Conservation (phyloP, 1,140 invertebrate genomes). For the Belonocnema kinseyi region DNA sequence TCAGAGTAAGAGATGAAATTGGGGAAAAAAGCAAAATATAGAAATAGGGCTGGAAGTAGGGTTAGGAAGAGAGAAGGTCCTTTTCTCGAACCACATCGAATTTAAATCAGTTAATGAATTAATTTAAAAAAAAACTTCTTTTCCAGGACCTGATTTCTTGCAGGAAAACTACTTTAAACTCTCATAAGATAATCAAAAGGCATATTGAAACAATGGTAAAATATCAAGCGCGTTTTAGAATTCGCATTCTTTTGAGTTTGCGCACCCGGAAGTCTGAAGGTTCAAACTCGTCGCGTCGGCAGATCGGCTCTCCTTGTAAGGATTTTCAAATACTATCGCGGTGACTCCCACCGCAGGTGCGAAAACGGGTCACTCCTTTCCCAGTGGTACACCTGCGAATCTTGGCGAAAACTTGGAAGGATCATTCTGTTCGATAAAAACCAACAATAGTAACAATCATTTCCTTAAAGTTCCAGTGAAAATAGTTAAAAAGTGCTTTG, state of each 20-base stretch:
- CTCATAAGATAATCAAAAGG: too few relatives aligned
- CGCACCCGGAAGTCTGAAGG: slow-evolving; percentile 15
- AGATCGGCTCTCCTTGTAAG: slow-evolving; percentile 31
- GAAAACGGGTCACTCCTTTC: slow-evolving; percentile 48
- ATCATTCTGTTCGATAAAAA: slow-evolving; percentile 17
- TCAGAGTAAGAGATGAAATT: too few relatives aligned
- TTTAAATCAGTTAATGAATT: too few relatives aligned
- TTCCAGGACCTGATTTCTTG: not conserved
- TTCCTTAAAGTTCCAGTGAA: slow-evolving; percentile 17
- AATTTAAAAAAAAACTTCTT: too few relatives aligned
- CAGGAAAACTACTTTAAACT: too few relatives aligned
- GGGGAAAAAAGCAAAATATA: too few relatives aligned
- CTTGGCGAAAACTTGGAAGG: slow-evolving; percentile 28
- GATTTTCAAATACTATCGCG: slow-evolving; percentile 20
- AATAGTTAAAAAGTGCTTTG: not conserved
- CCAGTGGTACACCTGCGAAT: slow-evolving; percentile 49
- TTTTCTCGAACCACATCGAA: too few relatives aligned
- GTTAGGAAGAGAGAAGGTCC: too few relatives aligned
- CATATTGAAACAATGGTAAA: too few relatives aligned
- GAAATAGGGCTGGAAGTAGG: too few relatives aligned
- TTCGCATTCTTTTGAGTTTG: not conserved
- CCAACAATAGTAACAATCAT: slow-evolving; percentile 31
- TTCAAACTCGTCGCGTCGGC: slow-evolving; percentile 7
- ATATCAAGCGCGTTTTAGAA: too few relatives aligned
- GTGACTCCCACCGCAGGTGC: slow-evolving; percentile 47